Evolutionary conservation across 1,140 invertebrate genomes (phyloP), one percentile per base, ranked within the genome.

Genomic region (Halesus radiatus): DNA sequence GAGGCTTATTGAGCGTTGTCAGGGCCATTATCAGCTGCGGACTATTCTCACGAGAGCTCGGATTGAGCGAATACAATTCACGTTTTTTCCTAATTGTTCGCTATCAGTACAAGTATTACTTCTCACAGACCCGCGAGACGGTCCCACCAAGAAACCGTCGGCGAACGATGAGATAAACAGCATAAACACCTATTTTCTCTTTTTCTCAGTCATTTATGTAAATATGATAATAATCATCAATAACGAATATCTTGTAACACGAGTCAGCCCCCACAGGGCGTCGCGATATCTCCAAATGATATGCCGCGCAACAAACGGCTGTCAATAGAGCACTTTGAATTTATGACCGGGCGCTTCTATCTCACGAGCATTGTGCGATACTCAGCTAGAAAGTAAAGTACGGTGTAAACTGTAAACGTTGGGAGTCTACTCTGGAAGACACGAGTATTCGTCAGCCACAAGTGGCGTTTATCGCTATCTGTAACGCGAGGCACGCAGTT

Each of bases 51-150:
- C 76, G 76, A 68, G 22, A 53, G 22, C 18, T 58, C 37, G 37
- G 58, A 53, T 77, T 52, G 18, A 66, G 13, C 60, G 76, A 70
- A 78, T 50, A 66, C 64, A 77, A 76, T 77, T 66, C 60, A 77
- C 50, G 76, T 78, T 78, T 78, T 78, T 78, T 50, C 50, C 64
- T 78, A 68, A 78, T 78, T 78, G 52, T 78, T 78, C 58, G 4
- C 22, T 66, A 62, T 77, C 29, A 7, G 50, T 53, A 32, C 45
- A 3, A 29, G 32, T 70, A 20, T 54, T 22, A 20, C 62, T 68
- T 70, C 64, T 78, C 76, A 70, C 62, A 53, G 76, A 18, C 56
- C 54, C 22, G 15, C 66, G 66, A 45, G 66, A 18, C 45, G 32
- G 16, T 76, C 54, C 37, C 56, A 32, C 32, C 52, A 78, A 70